phyloP scores from a whole-genome alignment of 2,797 vertebrate species.

The Molothrus aeneus region DNA sequence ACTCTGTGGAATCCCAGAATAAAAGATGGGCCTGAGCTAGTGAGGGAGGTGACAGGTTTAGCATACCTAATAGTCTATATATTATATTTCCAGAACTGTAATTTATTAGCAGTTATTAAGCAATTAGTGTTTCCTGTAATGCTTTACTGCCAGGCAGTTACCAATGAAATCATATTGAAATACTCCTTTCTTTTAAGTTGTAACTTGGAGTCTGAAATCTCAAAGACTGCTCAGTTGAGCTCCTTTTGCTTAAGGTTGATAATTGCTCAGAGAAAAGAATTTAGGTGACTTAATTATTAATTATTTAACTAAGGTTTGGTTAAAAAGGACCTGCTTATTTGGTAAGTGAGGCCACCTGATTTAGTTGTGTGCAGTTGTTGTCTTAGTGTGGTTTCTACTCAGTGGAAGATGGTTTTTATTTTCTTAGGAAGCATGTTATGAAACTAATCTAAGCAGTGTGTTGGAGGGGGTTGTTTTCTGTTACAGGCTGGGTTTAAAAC shows the following conservation, averaged over 20 bases:
- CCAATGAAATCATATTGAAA: background rate
- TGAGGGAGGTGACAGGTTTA: background rate
- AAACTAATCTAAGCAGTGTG: background rate
- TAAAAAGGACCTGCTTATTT: background rate
- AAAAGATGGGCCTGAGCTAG: background rate
- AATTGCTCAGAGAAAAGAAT: background rate
- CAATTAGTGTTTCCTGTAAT: background rate
- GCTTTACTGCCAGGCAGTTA: background rate
- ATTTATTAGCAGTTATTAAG: background rate
- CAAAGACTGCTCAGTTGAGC: background rate
- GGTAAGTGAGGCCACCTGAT: background rate
- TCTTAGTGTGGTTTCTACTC: background rate
- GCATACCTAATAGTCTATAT: background rate
- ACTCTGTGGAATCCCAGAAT: background rate
- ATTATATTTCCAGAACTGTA: background rate
- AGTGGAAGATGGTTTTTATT: background rate
- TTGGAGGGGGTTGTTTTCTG: background rate
- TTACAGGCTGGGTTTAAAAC: background rate
- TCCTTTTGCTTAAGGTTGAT: background rate
- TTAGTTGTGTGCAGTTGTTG: background rate
- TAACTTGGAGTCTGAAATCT: background rate
- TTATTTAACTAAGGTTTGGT: background rate
- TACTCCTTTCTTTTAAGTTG: background rate
- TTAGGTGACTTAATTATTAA: background rate
- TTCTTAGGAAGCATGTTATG: background rate